Evolutionary conservation across 2,113 vertebrate species (phyloP).

Genomic region (Equus przewalskii): DNA sequence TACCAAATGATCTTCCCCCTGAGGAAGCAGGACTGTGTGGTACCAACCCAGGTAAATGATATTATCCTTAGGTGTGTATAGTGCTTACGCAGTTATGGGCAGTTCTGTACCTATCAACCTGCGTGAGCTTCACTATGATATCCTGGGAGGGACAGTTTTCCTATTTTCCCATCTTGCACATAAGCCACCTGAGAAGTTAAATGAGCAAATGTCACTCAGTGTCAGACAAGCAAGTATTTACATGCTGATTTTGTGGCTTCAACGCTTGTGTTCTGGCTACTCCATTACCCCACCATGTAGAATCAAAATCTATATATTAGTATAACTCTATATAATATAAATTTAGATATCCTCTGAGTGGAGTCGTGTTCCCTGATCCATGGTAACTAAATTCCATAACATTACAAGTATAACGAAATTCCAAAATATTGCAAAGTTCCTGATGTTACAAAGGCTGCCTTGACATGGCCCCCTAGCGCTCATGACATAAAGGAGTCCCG

Average conservation of each 20-base stretch:
- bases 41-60: neutral
- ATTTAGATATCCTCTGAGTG: neutral
- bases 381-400: neutral
- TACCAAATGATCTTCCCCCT: neutral
- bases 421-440: neutral
- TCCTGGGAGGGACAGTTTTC: neutral
- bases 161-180: neutral
- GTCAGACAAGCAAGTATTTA: neutral
- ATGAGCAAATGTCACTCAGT: neutral
- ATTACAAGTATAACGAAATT: neutral
- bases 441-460: neutral
- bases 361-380: neutral
- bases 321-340: neutral
- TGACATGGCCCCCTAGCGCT: neutral
- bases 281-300: neutral
- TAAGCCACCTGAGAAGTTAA: neutral
- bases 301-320: neutral
- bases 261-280: neutral
- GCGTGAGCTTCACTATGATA: neutral
- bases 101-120: fast-evolving
- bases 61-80: too few species aligned
- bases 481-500: neutral
- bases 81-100: neutral
- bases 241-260: neutral
- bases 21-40: too few species aligned